Conservation (phyloP, 2,888 invertebrate genomes). For the Drosophila picticornis region DNA sequence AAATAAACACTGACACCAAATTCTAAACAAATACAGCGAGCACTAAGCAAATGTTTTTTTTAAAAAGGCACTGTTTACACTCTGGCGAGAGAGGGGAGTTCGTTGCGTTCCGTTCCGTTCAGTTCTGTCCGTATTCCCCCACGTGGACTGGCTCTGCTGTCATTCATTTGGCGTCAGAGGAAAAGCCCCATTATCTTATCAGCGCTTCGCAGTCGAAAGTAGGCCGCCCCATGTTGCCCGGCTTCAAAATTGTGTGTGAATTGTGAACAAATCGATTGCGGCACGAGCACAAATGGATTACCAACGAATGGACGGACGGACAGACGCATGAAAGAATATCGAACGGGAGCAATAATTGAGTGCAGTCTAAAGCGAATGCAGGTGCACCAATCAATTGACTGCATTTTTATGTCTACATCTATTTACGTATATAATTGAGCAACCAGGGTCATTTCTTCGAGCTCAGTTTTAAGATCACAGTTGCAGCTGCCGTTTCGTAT, state of each 20-base stretch:
- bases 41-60: slow-evolving; percentile 15
- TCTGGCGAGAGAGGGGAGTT: background rate
- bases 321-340: background rate
- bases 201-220: slow-evolving; percentile 64
- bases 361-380: slow-evolving; percentile 14
- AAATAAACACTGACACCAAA: slow-evolving; percentile 32
- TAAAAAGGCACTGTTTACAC: slow-evolving; percentile 41
- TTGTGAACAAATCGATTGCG: slow-evolving; percentile 69
- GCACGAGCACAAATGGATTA: slow-evolving; percentile 60
- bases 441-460: slow-evolving; percentile 22
- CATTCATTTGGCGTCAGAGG: slow-evolving; percentile 50
- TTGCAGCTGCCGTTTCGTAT: background rate
- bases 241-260: slow-evolving; percentile 26
- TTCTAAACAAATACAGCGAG: slow-evolving; percentile 28
- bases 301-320: slow-evolving; percentile 2
- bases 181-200: slow-evolving; percentile 78
- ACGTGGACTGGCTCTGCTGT: slow-evolving; percentile 49
- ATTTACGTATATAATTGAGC: slow-evolving; percentile 22
- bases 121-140: background rate
- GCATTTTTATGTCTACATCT: slow-evolving; percentile 2
- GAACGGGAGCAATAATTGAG: slow-evolving; percentile 32
- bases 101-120: background rate
- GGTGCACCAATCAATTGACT: slow-evolving; percentile 39
- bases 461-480: background rate
- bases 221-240: slow-evolving; percentile 54